These are phyloP conservation scores for Eremobia ochroleuca DNA, from an alignment of 2,888 invertebrate species.

Conservation along the genomic window DNA sequence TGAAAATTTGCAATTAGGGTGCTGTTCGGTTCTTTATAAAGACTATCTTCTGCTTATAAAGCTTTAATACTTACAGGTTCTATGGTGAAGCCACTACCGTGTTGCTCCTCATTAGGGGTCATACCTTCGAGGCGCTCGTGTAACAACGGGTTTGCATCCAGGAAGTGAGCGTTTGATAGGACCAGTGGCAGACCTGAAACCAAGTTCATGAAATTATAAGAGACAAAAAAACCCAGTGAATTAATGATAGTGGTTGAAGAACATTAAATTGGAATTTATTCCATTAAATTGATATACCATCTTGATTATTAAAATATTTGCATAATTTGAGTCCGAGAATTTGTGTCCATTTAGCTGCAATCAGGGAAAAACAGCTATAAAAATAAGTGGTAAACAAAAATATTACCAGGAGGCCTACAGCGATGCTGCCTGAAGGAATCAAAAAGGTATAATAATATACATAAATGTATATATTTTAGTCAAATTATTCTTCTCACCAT, in stretches of 20 bases:
- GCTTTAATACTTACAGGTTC: conserved; percentile 89
- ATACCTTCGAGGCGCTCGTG: conserved; percentile 92
- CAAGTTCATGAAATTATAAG: neutral
- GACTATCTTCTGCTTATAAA: neutral
- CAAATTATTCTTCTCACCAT: conserved; percentile 88
- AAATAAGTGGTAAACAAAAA: neutral
- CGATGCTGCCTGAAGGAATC: neutral
- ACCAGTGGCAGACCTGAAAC: conserved; percentile 92
- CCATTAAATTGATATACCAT: neutral
- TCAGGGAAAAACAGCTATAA: neutral
- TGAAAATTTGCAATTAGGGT: neutral
- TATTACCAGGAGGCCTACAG: neutral
- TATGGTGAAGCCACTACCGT: conserved; percentile 88
- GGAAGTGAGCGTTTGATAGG: conserved; percentile 91
- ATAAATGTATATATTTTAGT: no score
- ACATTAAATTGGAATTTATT: neutral
- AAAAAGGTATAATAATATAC: no score
- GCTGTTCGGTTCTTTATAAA: neutral
- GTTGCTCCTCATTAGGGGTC: conserved; percentile 85
- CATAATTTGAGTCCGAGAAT: neutral
- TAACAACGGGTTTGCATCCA: conserved; percentile 91
- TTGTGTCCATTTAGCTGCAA: neutral
- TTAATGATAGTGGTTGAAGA: neutral
- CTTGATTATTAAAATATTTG: neutral
- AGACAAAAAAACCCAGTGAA: neutral